Evolutionary conservation across 2,888 invertebrate genomes (phyloP).

Genomic region (Amphiduros pacificus): DNA sequence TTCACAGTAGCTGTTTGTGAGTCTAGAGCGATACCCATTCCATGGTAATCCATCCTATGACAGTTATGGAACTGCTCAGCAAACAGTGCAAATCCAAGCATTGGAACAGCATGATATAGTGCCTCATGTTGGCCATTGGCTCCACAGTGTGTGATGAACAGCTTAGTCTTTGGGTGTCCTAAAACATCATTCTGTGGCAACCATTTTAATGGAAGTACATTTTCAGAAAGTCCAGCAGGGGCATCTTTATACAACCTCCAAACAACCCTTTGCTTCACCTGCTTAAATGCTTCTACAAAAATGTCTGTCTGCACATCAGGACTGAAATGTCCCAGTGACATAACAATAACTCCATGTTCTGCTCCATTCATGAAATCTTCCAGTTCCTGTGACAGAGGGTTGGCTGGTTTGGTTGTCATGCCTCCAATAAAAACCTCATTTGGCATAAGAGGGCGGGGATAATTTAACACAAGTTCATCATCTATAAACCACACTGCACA

Average conservation of each 20-base stretch:
- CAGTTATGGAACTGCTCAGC: conserved; percentile 36
- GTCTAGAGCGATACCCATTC: conserved; percentile 19
- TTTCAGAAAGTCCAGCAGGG: background rate
- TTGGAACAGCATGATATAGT: conserved; percentile 39
- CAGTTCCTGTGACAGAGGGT: conserved; percentile 19
- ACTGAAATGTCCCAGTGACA: conserved; percentile 19
- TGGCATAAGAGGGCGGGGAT: conserved; percentile 25
- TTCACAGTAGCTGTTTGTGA: conserved; percentile 15
- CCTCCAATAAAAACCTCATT: conserved; percentile 28
- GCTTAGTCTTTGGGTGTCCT: conserved; percentile 32
- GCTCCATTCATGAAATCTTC: conserved; percentile 13
- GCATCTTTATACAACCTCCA: background rate
- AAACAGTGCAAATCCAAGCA: conserved; percentile 35
- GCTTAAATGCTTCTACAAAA: conserved; percentile 5
- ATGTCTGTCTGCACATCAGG: background rate
- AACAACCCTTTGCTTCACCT: conserved; percentile 1
- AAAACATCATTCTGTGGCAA: conserved; percentile 33
- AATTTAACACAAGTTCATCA: conserved; percentile 21
- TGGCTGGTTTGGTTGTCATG: conserved; percentile 17
- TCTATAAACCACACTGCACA: conserved; percentile 23
- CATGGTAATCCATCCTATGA: conserved; percentile 23
- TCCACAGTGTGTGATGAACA: conserved; percentile 42
- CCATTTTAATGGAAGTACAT: conserved; percentile 18
- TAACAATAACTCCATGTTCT: conserved; percentile 16
- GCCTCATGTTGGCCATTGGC: conserved; percentile 37